Evolutionary conservation across 2,888 invertebrate species (phyloP).

Genomic region (Linnaemya tessellans): DNA sequence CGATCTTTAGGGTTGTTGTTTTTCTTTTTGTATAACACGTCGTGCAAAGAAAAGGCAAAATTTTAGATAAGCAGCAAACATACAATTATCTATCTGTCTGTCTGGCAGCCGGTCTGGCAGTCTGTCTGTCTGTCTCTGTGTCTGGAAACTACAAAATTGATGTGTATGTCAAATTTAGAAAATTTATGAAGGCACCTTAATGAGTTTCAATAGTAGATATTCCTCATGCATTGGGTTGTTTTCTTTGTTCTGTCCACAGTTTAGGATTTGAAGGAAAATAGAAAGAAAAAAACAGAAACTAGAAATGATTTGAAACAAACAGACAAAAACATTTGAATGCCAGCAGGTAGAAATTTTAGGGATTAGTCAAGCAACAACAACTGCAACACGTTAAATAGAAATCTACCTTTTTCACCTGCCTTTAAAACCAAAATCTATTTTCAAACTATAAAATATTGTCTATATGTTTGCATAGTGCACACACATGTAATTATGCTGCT

Average conservation of each 20-base stretch:
- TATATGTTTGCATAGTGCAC: no score
- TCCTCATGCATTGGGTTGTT: no score
- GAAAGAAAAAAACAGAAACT: background rate
- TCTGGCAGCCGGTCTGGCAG: background rate
- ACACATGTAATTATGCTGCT: no score
- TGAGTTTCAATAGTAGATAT: conserved; percentile 57
- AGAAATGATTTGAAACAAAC: conserved; percentile 13
- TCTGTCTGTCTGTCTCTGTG: conserved; percentile 15
- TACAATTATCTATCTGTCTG: background rate
- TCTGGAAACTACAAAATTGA: conserved; percentile 46
- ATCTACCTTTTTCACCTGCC: conserved; percentile 62
- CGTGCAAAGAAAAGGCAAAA: background rate
- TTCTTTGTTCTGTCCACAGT: conserved; percentile 7
- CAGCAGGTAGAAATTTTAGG: conserved; percentile 57
- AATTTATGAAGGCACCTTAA: conserved; percentile 70
- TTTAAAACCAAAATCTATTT: background rate
- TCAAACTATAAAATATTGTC: background rate
- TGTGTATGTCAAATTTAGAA: conserved; percentile 67
- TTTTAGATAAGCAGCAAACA: conserved; percentile 4
- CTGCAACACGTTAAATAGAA: background rate
- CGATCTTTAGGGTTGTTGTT: background rate
- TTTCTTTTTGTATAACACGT: background rate
- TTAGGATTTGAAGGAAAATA: background rate
- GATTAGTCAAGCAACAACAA: conserved; percentile 30
- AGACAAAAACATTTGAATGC: conserved; percentile 16